Evolutionary conservation across 2,113 vertebrate genomes (phyloP), one percentile per base, ranked within the genome.

Genomic region (Microcebus griseorufus): DNA sequence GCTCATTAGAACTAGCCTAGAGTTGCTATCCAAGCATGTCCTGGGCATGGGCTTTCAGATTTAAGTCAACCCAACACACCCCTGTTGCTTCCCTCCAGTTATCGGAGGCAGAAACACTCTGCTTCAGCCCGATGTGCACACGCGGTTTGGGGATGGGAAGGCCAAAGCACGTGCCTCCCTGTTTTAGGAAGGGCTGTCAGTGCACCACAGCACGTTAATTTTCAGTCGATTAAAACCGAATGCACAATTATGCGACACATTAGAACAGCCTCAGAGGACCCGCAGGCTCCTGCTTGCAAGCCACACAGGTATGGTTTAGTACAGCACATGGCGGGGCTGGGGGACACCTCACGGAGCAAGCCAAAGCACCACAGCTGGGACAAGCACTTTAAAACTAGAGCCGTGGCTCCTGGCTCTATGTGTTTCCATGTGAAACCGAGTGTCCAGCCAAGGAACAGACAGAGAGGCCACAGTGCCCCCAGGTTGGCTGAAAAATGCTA

Each of bases 161-260:
- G n/a, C 27, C 5, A 34, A 17, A 45, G 62, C 78, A 9, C 20
- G 3, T 0, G 70, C 48, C 82, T 58, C 29, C n/a, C 64, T 34
- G 58, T 45, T 67, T 48, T 6, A n/a, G 93, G n/a, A 90, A 86
- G 58, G 69, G 17, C 14, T 45, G 32, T 95, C 37, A 34, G 90
- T 65, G 32, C 95, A 65, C 45, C 23, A 12, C 7, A 48, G 53
- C 42, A 39, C 32, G 89, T 92, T 92, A 97, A 83, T 89, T 62
- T 87, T 96, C 97, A 97, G 93, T 70, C 34, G 95, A 90, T 98
- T 98, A 97, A 96, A 96, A 60, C 97, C 97, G 97, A 95, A 97
- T 96, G 97, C 0, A 80, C 18, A 87, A 91, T n/a, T 69, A 95
- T 0, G 42, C 92, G 51, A 93, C 60, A 23, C 76, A 75, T 20